These are phyloP conservation scores for Phrixothrix hirtus DNA, from an alignment of 2,888 invertebrate species.

Conservation along the genomic window DNA sequence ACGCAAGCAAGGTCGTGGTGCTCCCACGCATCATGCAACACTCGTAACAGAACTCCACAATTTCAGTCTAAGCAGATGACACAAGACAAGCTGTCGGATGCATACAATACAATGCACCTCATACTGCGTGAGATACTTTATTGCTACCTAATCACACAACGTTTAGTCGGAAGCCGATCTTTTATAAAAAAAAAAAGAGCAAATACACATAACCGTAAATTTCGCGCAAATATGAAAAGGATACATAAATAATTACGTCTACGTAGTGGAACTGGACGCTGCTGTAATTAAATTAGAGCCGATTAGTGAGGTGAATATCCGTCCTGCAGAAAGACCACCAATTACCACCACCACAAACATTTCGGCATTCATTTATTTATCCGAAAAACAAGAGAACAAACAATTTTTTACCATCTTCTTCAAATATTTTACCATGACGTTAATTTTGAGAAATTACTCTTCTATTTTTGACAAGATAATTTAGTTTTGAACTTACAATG, in stretches of 20 bases:
- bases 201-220: slow-evolving; percentile 21
- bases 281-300: slow-evolving; percentile 54
- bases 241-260: slow-evolving; percentile 20
- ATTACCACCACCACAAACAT: slow-evolving; percentile 23
- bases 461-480: no score
- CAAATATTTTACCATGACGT: not conserved
- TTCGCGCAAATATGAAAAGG: slow-evolving; percentile 15
- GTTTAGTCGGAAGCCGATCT: no score
- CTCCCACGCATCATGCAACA: not conserved
- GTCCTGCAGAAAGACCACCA: slow-evolving; percentile 25
- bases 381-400: no score
- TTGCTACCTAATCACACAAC: no score
- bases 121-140: no score
- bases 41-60: not conserved
- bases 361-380: slow-evolving; percentile 17
- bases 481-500: no score
- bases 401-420: no score
- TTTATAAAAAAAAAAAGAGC: no score
- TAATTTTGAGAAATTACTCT: no score
- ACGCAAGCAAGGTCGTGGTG: not conserved
- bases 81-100: no score
- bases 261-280: slow-evolving; percentile 23
- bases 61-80: no score
- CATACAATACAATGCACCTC: no score
- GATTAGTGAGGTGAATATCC: slow-evolving; percentile 50